phyloP scores from a whole-genome alignment of 2,888 invertebrate genomes.

The Heliconius hortense region DNA sequence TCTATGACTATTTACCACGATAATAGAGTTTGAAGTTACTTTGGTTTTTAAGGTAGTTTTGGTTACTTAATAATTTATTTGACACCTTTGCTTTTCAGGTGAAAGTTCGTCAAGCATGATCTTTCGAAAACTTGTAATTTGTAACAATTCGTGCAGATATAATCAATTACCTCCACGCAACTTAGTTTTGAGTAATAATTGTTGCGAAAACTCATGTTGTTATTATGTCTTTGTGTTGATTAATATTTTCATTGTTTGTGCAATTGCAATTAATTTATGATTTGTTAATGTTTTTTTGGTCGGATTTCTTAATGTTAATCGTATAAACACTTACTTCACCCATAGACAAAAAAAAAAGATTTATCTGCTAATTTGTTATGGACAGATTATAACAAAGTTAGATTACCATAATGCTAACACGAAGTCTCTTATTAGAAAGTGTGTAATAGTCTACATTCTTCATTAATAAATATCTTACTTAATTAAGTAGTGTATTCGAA shows the following conservation, averaged over 20 bases:
- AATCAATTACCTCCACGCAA: conserved; percentile 48
- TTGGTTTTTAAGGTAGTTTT: not conserved
- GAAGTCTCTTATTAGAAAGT: conserved; percentile 32
- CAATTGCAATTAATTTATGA: not conserved
- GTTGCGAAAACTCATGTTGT: conserved; percentile 47
- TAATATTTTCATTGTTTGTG: conserved; percentile 13
- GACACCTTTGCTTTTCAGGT: conserved; percentile 50
- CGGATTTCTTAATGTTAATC: not conserved
- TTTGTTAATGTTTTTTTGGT: not conserved
- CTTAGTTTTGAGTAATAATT: conserved; percentile 46
- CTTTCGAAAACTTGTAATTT: conserved; percentile 57
- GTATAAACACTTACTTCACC: not conserved
- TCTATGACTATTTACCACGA: not conserved
- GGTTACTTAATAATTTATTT: conserved; percentile 27
- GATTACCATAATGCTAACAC: not conserved
- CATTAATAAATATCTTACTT: conserved; percentile 27
- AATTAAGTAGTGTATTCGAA: conserved; percentile 37
- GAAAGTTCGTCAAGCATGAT: conserved; percentile 61
- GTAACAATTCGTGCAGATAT: conserved; percentile 47
- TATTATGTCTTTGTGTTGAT: not conserved
- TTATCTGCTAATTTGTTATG: conserved; percentile 7
- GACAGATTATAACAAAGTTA: not conserved
- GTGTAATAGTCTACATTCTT: conserved; percentile 13
- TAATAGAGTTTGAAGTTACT: not conserved
- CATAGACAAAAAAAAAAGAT: not conserved